A percentile compares a stretch with the other conserved stretches of the same genome.
Evolutionary conservation across 92 coral and sea anemone genomes (phyloP).

Genomic region (Epizoanthus rinbou): DNA sequence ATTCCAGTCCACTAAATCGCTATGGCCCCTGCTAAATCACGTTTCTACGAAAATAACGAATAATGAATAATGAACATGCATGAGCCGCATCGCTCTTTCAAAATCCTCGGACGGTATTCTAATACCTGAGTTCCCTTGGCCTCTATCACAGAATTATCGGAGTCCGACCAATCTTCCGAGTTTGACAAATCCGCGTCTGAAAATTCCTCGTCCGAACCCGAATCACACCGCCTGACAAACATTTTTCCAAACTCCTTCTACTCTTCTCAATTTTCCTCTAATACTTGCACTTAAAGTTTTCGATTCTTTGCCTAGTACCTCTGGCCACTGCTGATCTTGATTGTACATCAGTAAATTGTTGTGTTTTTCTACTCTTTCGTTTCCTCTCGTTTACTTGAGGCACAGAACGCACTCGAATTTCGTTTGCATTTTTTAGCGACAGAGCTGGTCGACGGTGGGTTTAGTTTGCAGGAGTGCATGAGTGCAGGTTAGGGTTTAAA

Average conservation of each 20-base stretch:
- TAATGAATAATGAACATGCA: conserved; percentile 4
- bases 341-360: conserved; percentile 4
- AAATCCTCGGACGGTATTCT: too few species aligned
- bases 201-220: too few species aligned
- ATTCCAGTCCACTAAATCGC: not conserved
- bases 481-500: too few species aligned
- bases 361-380: conserved; percentile 1
- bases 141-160: too few species aligned
- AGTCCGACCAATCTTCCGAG: too few species aligned
- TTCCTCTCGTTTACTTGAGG: conserved; percentile 10
- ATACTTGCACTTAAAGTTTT: conserved; percentile 16
- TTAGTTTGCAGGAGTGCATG: too few species aligned
- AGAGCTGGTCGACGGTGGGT: too few species aligned
- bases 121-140: too few species aligned
- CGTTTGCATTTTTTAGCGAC: not conserved
- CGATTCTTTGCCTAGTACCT: not conserved
- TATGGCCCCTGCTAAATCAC: not conserved
- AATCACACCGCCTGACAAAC: not conserved
- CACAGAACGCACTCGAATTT: conserved; percentile 13
- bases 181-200: too few species aligned
- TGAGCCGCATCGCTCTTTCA: not conserved
- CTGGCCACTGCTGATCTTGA: conserved; percentile 18
- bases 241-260: too few species aligned
- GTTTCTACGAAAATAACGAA: too few species aligned
- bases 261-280: conserved; percentile 9